phyloP scores from a whole-genome alignment of 1,140 invertebrate species.

The Stenopsyche tienmushanensis region DNA sequence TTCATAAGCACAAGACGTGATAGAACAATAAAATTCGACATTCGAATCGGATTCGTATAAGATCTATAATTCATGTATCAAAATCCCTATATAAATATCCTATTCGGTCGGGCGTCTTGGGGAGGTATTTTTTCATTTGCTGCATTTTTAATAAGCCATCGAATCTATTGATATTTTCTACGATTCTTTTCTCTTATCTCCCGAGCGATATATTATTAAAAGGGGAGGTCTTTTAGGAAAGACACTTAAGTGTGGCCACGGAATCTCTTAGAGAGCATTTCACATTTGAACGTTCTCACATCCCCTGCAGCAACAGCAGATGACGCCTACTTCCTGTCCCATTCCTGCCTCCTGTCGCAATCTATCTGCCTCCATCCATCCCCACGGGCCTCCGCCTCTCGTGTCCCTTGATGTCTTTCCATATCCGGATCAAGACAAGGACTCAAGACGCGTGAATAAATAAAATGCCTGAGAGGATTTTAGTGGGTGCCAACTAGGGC shows the following conservation, averaged over 20 bases:
- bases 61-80: too few species aligned
- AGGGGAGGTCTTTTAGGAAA: background rate
- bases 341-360: constrained; percentile 6
- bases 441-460: constrained; percentile 34
- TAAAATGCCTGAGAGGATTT: constrained; percentile 36
- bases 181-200: too few species aligned
- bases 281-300: constrained; percentile 13
- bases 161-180: too few species aligned
- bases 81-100: too few species aligned
- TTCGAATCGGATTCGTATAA: too few species aligned
- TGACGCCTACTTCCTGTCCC: constrained; percentile 27
- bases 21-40: too few species aligned
- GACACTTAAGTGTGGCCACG: background rate
- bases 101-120: too few species aligned
- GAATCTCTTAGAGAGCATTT: background rate
- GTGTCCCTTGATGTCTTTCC: constrained; percentile 29
- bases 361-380: background rate
- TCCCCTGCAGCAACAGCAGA: constrained; percentile 27
- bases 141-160: too few species aligned
- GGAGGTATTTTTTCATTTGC: too few species aligned
- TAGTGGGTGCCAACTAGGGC: constrained; percentile 33
- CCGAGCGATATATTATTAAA: too few species aligned
- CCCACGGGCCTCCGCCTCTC: constrained; percentile 2
- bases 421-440: constrained; percentile 34
- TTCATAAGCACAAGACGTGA: too few species aligned